A percentile compares a stretch with the other conserved stretches of the same genome.
phyloP scores from a whole-genome alignment of 2,113 vertebrate species.

The Ia io region DNA sequence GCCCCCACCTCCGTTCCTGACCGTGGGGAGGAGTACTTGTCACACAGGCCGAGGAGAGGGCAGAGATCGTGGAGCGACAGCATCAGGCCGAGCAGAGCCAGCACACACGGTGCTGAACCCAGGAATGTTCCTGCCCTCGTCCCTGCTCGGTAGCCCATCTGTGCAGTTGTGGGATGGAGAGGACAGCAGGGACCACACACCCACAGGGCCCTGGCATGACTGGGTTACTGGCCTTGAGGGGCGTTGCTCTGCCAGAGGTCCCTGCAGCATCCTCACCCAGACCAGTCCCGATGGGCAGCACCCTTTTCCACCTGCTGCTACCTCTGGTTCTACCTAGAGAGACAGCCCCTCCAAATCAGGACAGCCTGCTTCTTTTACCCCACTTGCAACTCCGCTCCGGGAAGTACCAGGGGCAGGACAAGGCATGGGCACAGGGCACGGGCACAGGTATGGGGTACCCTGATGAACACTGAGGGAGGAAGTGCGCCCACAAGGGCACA shows the following conservation, averaged over 20 bases:
- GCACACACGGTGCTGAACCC: neutral
- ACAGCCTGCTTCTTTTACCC: neutral
- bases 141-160: neutral
- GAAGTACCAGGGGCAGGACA: neutral
- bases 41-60: neutral
- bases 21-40: neutral
- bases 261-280: neutral
- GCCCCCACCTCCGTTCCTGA: neutral
- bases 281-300: neutral
- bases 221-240: neutral
- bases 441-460: too few relatives aligned
- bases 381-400: neutral
- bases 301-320: neutral
- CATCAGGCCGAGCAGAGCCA: neutral
- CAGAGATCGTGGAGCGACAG: neutral
- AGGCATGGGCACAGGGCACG: neutral
- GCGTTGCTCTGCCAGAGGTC: fast-evolving
- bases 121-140: neutral
- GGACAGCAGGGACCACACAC: fast-evolving
- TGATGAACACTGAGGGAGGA: neutral
- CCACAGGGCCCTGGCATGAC: neutral
- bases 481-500: neutral
- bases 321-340: neutral
- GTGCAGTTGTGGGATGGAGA: neutral
- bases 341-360: neutral